A percentile compares a stretch with the other conserved stretches of the same genome.
phyloP scores from a whole-genome alignment of 2,113 vertebrate genomes.

The Cyphomyrus plagiostoma region DNA sequence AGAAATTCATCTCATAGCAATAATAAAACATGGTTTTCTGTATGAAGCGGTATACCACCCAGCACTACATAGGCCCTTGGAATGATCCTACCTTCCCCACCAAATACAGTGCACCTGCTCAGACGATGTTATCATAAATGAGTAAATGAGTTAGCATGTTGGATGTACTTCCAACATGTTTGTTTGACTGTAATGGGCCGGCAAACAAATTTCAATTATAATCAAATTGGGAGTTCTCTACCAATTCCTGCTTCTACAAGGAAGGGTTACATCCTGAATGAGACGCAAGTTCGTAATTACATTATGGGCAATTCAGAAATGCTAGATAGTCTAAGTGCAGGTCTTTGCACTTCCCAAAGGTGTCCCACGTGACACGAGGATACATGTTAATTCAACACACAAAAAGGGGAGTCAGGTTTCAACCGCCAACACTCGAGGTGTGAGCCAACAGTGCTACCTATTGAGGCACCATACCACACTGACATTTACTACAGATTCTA shows the following conservation, averaged over 20 bases:
- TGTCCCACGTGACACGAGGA: neutral
- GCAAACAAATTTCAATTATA: neutral
- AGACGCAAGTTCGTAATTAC: neutral
- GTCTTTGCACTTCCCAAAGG: neutral
- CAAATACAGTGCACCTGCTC: neutral
- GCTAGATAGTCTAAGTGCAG: neutral
- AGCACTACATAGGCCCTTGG: neutral
- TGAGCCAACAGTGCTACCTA: neutral
- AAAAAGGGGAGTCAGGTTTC: neutral
- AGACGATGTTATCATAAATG: neutral
- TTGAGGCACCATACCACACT: neutral
- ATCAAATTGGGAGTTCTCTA: neutral
- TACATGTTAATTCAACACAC: neutral
- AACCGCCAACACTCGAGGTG: neutral
- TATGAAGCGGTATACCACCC: no score
- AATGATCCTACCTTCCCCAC: neutral
- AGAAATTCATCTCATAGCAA: no score
- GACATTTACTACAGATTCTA: neutral
- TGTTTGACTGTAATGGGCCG: neutral
- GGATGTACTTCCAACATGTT: neutral
- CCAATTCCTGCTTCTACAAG: neutral
- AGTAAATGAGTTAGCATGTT: neutral
- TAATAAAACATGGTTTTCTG: no score
- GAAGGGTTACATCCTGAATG: neutral
- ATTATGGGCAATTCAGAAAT: neutral